phyloP scores from a whole-genome alignment of 1,140 invertebrate genomes.

The Lepidurus packardi region DNA sequence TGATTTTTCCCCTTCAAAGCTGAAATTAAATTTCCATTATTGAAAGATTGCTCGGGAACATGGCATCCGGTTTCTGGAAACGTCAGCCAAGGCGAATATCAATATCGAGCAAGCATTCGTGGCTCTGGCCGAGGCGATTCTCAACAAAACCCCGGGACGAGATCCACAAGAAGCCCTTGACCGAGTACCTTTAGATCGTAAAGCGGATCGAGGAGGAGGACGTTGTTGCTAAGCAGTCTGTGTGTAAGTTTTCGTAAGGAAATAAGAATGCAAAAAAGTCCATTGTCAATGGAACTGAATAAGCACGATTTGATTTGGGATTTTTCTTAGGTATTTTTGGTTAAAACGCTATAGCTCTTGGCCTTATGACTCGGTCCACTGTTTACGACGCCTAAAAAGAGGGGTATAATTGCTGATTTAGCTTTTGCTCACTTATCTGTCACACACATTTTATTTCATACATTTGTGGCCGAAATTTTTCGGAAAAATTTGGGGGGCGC shows the following conservation, averaged over 20 bases:
- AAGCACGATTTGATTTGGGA: neutral
- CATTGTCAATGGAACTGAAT: conserved; percentile 24
- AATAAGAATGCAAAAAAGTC: conserved; percentile 20
- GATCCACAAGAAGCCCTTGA: conserved; percentile 61
- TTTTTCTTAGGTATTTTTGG: conserved; percentile 7
- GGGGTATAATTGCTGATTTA: conserved; percentile 9
- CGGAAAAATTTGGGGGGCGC: neutral
- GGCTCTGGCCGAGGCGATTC: conserved; percentile 91
- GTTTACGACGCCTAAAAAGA: neutral
- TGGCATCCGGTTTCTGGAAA: conserved; percentile 97
- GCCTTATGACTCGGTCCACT: conserved; percentile 17
- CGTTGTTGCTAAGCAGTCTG: conserved; percentile 46
- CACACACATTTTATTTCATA: conserved; percentile 10
- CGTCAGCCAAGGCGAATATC: conserved; percentile 94
- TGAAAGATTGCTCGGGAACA: conserved; percentile 93
- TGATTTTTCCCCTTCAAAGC: conserved; percentile 26
- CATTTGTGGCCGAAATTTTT: neutral
- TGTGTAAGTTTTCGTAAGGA: conserved; percentile 27
- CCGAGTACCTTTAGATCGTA: conserved; percentile 58
- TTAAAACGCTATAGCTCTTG: neutral
- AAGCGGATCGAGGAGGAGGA: conserved; percentile 48
- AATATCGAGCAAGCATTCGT: conserved; percentile 97
- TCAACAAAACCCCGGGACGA: conserved; percentile 71
- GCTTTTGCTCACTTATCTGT: neutral
- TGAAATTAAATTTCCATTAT: conserved; percentile 28